Base-by-base conservation (phyloP, 2,888 invertebrate genomes). In the Ornithoptera alexandrae region DNA sequence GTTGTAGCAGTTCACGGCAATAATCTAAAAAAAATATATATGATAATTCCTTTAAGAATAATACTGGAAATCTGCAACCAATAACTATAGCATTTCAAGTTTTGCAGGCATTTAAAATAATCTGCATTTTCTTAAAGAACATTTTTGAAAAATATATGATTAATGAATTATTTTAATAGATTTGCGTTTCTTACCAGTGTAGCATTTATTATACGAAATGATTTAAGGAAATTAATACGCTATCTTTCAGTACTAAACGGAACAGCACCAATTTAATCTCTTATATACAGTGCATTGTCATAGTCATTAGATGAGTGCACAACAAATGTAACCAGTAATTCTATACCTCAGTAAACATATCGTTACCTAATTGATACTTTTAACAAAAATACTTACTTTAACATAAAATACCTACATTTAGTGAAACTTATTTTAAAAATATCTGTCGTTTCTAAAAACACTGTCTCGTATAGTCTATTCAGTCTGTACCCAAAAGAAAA, bases 251-350 rank as follows among this genome's bases (percentile, higher is more conserved):
- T 30, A 56, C 17, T 57, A 62, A 65, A 65, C 10, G 56, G 42
- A 46, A 42, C 22, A 57, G 39, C 42, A 24, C 17, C 15, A 20
- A 39, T 17, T 20, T 20, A 42, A 1, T 22, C 30, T 36, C 66
- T 62, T 69, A 62, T 69, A 69, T 66, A 30, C 56, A 36, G 4
- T 39, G 60, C 39, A 15, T 53, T 24, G 36, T 68, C 68, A 64
- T 30, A 39, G 50, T 57, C 22, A 66, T 66, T 66, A 66, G 65
- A 69, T 69, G 65, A 65, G 66, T 66, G 18, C 12, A 69, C 65
- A 66, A 50, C 12, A 69, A 69, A 69, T 17, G 62, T 18, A n/a
- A 36, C 57, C 20, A 22, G 46, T n/a, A 69, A 62, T 61, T 66
- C 30, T 53, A n/a, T 53, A 53, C 18, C 53, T 53, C 39, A 36